Conservation (phyloP, 2,113 vertebrate genomes). For the Orcinus orca region DNA sequence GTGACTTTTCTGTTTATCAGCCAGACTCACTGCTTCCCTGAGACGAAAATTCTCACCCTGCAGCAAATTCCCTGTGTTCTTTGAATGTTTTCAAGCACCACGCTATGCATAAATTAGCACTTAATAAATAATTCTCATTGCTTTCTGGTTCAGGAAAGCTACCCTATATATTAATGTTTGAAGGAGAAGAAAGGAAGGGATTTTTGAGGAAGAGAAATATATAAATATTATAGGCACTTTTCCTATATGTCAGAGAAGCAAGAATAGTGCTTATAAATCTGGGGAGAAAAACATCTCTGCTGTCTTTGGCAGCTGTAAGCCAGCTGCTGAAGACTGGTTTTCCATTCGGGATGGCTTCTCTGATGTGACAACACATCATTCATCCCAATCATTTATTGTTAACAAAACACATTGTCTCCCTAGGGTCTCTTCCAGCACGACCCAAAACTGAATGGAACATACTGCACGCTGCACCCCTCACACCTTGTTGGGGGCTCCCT, state of each 20-base stretch:
- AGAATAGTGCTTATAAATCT: background rate
- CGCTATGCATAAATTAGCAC: background rate
- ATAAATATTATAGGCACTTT: background rate
- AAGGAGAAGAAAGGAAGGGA: background rate
- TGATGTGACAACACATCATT: constrained; percentile 20
- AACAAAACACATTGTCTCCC: background rate
- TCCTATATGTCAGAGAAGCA: background rate
- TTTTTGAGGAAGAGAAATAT: constrained; percentile 33
- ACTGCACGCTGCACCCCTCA: background rate
- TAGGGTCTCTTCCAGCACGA: background rate
- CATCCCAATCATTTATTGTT: constrained; percentile 5
- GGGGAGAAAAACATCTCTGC: background rate
- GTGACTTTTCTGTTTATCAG: background rate
- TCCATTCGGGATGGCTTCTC: background rate
- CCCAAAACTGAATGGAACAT: background rate
- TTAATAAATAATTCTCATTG: background rate
- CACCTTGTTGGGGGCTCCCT: background rate
- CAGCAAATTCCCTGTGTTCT: background rate
- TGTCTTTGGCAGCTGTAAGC: constrained; percentile 23
- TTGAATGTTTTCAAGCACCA: background rate
- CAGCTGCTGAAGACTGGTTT: constrained; percentile 21
- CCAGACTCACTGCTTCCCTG: background rate
- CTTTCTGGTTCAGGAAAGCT: constrained; percentile 3
- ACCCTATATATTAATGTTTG: background rate
- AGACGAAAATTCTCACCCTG: background rate